Evolutionary conservation across 2,797 vertebrate genomes (phyloP), one percentile per base, ranked within the genome.

Genomic region (Hoplostethus mediterraneus): DNA sequence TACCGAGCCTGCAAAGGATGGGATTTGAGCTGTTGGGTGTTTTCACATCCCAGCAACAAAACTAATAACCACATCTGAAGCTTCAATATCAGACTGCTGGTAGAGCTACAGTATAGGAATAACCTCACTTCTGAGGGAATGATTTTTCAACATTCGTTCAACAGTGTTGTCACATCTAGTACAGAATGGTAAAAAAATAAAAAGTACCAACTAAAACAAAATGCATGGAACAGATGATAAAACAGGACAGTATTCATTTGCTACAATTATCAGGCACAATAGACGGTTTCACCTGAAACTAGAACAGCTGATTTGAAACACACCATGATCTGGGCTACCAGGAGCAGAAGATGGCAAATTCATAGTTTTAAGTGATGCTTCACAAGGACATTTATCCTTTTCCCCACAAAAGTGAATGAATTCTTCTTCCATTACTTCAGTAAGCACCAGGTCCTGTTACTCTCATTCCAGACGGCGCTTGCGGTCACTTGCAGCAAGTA

Each of bases 391-490:
- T 54, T 31, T 6, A 38, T 16, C 6, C 6, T 38, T 36, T 38
- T 30, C 25, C 51, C 25, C 2, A 11, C 21, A 57, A 31, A 21
- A 61, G 55, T 49, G 44, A 44, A 28, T 1, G 33, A 66, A 56
- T 33, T 30, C 33, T 5, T 44, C 40, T 25, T 73, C 48, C 5
- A 2, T 0, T 9, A 13, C 40, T 53, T 45, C 21, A 48, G 4
- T 66, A 51, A 51, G 14, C 38, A 64, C 52, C 51, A 31, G 45
- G 60, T 63, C 12, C 1, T 8, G 33, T 3, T 48, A 2, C 30
- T 31, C 55, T 53, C 42, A 2, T 7, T 59, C 59, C n/a, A 4
- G 25, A 7, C 49, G 80, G 72, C 64, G 55, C 72, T 75, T 68
- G 42, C 63, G 8, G 52, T 12, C 49, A 42, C 45, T 13, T 44